These are phyloP conservation scores for Pollenia griseotomentosa DNA, from an alignment of 2,888 invertebrate species.

Conservation along the genomic window DNA sequence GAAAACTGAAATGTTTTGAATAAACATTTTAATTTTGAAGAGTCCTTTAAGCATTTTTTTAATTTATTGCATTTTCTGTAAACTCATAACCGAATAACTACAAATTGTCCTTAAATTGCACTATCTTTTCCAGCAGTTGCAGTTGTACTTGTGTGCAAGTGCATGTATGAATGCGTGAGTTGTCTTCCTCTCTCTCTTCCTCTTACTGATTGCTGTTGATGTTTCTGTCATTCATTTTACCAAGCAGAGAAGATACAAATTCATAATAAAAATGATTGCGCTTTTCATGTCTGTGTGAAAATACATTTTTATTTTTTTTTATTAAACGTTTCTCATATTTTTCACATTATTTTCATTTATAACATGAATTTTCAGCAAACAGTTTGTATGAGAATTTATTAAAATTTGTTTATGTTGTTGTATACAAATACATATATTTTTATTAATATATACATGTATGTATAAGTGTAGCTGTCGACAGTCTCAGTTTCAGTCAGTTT, in stretches of 20 bases:
- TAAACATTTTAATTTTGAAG: no score
- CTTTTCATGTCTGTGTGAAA: slow-evolving; percentile 50
- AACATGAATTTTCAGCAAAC: slow-evolving; percentile 42
- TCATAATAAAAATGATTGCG: slow-evolving; percentile 61
- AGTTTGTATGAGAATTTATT: neutral
- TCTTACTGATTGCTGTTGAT: slow-evolving; percentile 48
- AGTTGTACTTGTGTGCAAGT: neutral
- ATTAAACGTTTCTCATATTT: slow-evolving; percentile 23
- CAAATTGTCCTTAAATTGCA: slow-evolving; percentile 2
- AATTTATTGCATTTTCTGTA: no score
- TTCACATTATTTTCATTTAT: slow-evolving; percentile 52
- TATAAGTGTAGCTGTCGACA: neutral
- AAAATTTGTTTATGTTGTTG: neutral
- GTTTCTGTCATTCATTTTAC: slow-evolving; percentile 61
- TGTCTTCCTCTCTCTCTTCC: neutral
- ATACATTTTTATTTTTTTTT: neutral
- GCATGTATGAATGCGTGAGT: neutral
- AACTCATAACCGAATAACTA: slow-evolving; percentile 28
- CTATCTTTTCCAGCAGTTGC: neutral
- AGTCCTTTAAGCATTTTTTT: no score
- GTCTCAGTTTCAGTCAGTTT: neutral
- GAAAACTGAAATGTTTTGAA: no score
- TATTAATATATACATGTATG: neutral
- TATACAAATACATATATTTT: neutral
- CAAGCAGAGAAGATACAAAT: slow-evolving; percentile 42